Evolutionary conservation across 2,113 vertebrate species (phyloP), one percentile per base, ranked within the genome.

Genomic region (Scartelaos histophorus): DNA sequence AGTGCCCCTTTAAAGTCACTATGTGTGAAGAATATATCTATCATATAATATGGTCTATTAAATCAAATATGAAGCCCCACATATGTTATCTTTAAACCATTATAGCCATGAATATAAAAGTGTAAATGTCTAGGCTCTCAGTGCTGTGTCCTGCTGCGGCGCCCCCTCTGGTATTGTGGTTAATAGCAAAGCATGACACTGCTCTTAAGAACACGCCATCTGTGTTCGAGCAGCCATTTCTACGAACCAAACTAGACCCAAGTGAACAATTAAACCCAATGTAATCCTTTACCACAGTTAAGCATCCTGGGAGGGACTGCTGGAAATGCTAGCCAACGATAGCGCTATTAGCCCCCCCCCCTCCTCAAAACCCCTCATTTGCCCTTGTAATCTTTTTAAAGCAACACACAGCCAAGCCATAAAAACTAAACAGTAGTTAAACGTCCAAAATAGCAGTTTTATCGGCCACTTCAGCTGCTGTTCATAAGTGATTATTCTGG

Each of bases 401-500:
- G 46, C 24, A 67, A 38, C 43, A 64, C 29, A 64, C 61, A 73
- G 54, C 74, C 70, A 67, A 74, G 73, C 62, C 66, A 45, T 71
- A 67, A 84, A 79, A 66, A 35, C 29, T 15, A 53, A 64, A 81
- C 45, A 67, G 43, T 25, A 49, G 35, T 70, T 34, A 19, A 34
- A 49, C 73, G 45, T 71, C 56, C 13, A 61, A 70, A 80, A 78
- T 34, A 82, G 70, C 46, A 0, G 5, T 51, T 78, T 74, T 72
- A 65, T 80, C 38, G 16, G 9, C 57, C 47, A 29, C n/a, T 73
- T 24, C 69, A 45, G 29, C 45, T 70, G 17, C 54, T 47, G 60
- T 46, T 68, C 9, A 57, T 66, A 66, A 56, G 66, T 3, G 2
- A 22, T 80, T 38, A 38, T 72, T 72, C 69, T 38, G 61, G 58